Evolutionary conservation across 2,113 vertebrate genomes (phyloP), one percentile per base, ranked within the genome.

Genomic region (Emydura subglobosa): DNA sequence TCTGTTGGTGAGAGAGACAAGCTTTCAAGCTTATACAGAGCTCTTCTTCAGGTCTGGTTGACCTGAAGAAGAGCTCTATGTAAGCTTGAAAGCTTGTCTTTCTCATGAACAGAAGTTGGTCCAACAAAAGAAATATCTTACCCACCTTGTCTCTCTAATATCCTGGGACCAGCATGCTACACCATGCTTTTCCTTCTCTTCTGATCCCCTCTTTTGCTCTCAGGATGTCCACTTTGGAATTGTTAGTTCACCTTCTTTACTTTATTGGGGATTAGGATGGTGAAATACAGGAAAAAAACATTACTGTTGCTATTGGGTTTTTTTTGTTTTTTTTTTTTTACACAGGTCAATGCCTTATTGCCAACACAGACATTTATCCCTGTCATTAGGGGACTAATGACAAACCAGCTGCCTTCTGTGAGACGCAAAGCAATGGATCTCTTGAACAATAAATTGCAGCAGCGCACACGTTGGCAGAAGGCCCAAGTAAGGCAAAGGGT

Each of bases 371-470:
- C 98, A 9, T 99, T 99, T 98, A 99, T 99, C 90, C 91, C 98
- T 13, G 99, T 99, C 87, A 99, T 99, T 79, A 98, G 97, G 84
- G 99, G 99, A 6, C 98, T 99, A 57, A 98, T 99, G 98, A 96
- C 59, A 3, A 99, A 99, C 44, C 95, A 98, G 82, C 97, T 99
- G 85, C 95, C 99, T 0, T 99, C 99, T 0, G 99, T 99, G 44
- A 98, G 99, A 79, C 99, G 99, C 55, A 99, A 99, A 95, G 99
- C 99, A 1, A 98, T 99, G 98, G 99, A 99, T 95, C 99, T 99
- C 87, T 96, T 99, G 86, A 99, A 99, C 97, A 99, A 99, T 96
- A 99, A 99, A 85, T 98, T 99, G 74, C 99, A 99, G 93, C 99
- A 99, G 50, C 97, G 96, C 24, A 97, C 97, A 0, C 96, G 72